Conservation (phyloP, 2,888 invertebrate species). For the Willowsia nigromaculata region DNA sequence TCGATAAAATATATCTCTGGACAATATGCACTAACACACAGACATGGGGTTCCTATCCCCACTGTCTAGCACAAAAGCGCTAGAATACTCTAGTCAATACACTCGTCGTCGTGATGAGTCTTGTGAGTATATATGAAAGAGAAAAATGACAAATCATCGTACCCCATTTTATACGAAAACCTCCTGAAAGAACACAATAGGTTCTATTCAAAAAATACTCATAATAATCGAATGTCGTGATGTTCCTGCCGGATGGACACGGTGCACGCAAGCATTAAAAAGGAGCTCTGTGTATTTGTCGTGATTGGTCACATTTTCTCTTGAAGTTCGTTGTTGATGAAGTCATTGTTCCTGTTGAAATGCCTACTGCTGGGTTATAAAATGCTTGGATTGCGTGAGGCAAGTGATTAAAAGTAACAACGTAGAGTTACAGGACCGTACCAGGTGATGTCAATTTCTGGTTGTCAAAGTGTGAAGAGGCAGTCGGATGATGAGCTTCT, state of each 20-base stretch:
- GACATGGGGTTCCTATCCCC: neutral
- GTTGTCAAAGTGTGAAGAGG: neutral
- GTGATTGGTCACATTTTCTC: slow-evolving; percentile 63
- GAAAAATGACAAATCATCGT: slow-evolving; percentile 47
- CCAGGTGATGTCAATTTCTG: too few species aligned
- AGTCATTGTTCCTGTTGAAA: slow-evolving; percentile 20
- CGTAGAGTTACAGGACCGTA: too few species aligned
- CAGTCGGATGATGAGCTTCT: neutral
- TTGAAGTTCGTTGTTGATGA: too few species aligned
- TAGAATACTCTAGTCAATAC: neutral
- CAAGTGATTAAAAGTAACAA: neutral
- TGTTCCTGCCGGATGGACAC: slow-evolving; percentile 45
- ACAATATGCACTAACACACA: neutral
- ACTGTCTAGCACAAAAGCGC: neutral
- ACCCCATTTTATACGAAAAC: neutral
- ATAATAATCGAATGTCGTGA: neutral
- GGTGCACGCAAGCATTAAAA: slow-evolving; percentile 33
- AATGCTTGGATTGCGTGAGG: neutral
- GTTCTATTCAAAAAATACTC: neutral
- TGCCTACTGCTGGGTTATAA: neutral
- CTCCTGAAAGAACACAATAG: too few species aligned
- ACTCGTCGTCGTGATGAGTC: neutral
- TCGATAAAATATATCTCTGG: neutral
- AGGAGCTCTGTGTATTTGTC: neutral
- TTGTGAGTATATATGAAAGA: neutral